Base-by-base conservation (phyloP, 2,888 invertebrate genomes). In the Laspeyria flexula region DNA sequence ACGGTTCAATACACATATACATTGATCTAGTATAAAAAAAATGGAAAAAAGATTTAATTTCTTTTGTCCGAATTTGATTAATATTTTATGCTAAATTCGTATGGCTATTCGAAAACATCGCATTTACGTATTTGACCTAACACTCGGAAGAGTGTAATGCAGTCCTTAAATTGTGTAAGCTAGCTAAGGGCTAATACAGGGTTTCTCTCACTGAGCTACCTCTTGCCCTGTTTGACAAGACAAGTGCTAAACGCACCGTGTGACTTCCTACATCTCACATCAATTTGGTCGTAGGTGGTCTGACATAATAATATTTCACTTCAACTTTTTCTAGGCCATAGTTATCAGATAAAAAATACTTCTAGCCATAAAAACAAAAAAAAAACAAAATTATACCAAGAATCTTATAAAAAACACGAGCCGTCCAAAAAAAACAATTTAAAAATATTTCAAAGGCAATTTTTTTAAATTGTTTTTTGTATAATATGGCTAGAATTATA, bases 1-100 rank as follows among this genome's bases (percentile, higher is more conserved):
- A 63, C 64, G 45, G 54, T 65, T 63, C 57, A 53, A 69, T 70
- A 81, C 78, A 76, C 63, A 49, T 66, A 79, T 65, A 78, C 72
- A 74, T 66, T 63, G 50, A 77, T 64, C 67, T 74, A 73, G 54
- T 55, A 21, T n/a, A 35, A 49, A 38, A 55, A 55, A 59, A 60
- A 55, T 65, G 55, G 55, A 51, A 58, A 51, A 60, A 60, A 44
- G 55, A 46, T 55, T 58, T 50, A 42, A 57, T 51, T 57, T 39
- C 45, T 25, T 43, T 43, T 43, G 33, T 43, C 21, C 25, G 9
- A 43, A 43, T 21, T 31, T 33, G 7, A 25, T 37, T 10, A 27
- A 38, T 10, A 27, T 29, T 35, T 42, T 44, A 66, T 53, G 59
- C 55, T 66, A 70, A 71, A 57, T 59, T 67, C 71, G 63, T 66